Base-by-base conservation (phyloP, 2,797 vertebrate species). In the Scleropages formosus region DNA sequence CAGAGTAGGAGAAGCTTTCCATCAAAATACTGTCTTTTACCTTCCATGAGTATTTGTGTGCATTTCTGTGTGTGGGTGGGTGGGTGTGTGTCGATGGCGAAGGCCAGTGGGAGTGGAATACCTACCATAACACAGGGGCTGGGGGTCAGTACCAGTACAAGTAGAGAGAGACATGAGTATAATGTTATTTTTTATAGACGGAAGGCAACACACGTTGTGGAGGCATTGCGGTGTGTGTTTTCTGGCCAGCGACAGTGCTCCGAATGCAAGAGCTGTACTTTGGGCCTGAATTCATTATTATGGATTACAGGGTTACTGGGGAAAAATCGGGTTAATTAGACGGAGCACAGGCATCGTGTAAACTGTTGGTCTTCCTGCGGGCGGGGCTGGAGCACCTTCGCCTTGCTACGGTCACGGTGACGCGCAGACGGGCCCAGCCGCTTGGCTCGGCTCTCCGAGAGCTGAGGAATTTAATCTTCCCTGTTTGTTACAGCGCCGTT, bases 401-500 rank as follows among this genome's bases (percentile, higher is more conserved):
- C 49, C 31, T 51, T 51, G 51, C 26, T 27, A 12, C 22, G 24
- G 51, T 26, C 53, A 8, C 6, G 1, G 13, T 47, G 20, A 20
- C 44, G 12, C 18, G 12, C 26, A 64, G 74, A 39, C n/a, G 22
- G 27, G 6, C 4, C 11, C 44, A 13, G 49, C 53, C 8, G 46
- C 26, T 27, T 39, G 27, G 46, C 47, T 27, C 39, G 27, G 46
- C 47, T 64, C 31, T 47, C 31, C 4, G 6, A n/a, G 15, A 68
- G 73, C 39, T 22, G 72, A 64, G 24, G 27, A 64, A 66, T 66
- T 74, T 53, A 75, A 66, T 66, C 74, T 67, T 13, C 24, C 61
- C 46, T 56, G 69, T 53, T 62, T 64, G 75, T 77, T 77, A 63
- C 68, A 56, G 44, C 4, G 59, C 49, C 16, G 44, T 58, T 77